phyloP scores from a whole-genome alignment of 1,140 invertebrate species.

The Choristoneura fumiferana region DNA sequence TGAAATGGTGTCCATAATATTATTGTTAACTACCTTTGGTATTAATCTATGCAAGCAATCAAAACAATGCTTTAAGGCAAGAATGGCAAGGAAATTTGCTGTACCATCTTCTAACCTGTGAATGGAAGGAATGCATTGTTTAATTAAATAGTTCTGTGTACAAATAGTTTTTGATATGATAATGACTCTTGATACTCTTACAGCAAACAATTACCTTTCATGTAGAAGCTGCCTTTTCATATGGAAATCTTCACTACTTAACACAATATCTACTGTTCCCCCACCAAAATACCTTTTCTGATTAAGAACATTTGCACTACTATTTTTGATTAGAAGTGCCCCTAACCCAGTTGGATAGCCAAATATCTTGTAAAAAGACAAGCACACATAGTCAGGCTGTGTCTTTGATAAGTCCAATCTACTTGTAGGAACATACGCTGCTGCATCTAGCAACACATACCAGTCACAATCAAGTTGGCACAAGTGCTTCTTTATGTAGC shows the following conservation, averaged over 20 bases:
- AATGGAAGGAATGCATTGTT: conserved; percentile 43
- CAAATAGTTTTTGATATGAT: conserved; percentile 2
- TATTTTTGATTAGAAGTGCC: conserved; percentile 89
- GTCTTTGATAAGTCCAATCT: conserved; percentile 85
- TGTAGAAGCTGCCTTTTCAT: conserved; percentile 82
- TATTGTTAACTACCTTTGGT: conserved; percentile 63
- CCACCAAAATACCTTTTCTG: conserved; percentile 93
- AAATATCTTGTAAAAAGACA: conserved; percentile 99
- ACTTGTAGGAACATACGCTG: conserved; percentile 89
- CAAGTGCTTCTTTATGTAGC: conserved; percentile 50
- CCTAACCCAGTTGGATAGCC: conserved; percentile 97
- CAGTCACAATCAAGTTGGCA: conserved; percentile 79
- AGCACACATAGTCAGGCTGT: conserved; percentile 92
- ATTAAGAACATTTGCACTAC: conserved; percentile 80
- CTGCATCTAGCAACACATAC: conserved; percentile 93
- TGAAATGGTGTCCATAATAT: conserved; percentile 84
- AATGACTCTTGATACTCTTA: not conserved
- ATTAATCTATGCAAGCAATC: conserved; percentile 82
- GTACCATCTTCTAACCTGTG: conserved; percentile 97
- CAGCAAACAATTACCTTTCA: conserved; percentile 81
- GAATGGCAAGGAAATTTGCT: conserved; percentile 91
- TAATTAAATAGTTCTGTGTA: conserved; percentile 19
- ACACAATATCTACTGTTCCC: conserved; percentile 91
- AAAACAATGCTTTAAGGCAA: conserved; percentile 90
- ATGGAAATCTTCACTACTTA: conserved; percentile 85